A percentile compares a stretch with the other conserved stretches of the same genome.
Conservation (phyloP, 2,113 vertebrate species). For the Ctenomys sociabilis region DNA sequence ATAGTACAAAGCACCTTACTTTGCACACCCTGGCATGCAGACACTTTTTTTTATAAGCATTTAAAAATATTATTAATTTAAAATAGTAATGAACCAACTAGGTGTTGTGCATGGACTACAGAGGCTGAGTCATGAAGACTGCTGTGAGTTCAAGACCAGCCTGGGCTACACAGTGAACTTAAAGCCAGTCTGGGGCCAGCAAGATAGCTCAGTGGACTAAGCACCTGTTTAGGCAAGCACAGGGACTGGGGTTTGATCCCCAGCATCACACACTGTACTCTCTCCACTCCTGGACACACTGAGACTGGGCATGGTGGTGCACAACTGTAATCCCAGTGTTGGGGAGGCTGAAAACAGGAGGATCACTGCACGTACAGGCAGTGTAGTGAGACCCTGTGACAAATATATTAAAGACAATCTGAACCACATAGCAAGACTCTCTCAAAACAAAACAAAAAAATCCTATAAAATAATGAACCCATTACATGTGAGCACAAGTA, state of each 20-base stretch:
- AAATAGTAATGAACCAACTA: neutral
- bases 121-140: neutral
- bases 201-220: too few species aligned
- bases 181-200: neutral
- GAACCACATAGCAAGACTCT: neutral
- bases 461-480: neutral
- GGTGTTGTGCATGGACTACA: neutral
- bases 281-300: too few species aligned
- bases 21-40: neutral
- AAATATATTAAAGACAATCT: neutral
- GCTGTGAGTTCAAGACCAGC: neutral
- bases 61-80: neutral
- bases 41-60: neutral
- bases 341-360: too few species aligned
- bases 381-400: too few species aligned
- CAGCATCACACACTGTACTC: too few species aligned
- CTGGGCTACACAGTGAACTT: neutral
- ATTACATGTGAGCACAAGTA: neutral
- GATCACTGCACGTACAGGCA: too few species aligned
- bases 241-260: too few species aligned
- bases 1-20: neutral
- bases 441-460: neutral
- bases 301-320: too few species aligned
- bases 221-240: too few species aligned
- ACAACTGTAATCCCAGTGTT: too few species aligned